phyloP scores from a whole-genome alignment of 1,140 invertebrate genomes.

The Agrilus planipennis region DNA sequence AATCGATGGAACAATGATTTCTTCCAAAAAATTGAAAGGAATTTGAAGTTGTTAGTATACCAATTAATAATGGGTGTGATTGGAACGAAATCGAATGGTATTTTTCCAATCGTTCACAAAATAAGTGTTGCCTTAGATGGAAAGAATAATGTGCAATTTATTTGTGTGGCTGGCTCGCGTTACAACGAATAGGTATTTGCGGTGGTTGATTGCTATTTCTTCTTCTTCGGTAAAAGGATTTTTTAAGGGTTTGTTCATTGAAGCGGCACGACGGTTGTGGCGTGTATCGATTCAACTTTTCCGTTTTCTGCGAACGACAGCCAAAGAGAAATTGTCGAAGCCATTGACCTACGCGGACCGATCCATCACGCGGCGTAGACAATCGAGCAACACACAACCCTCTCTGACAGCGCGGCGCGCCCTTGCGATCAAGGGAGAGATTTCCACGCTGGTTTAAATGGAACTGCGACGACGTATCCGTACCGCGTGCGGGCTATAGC shows the following conservation, averaged over 20 bases:
- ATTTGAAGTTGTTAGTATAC: too few relatives aligned
- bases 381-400: constrained; percentile 5
- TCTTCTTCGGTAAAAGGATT: constrained; percentile 4
- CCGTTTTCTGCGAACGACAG: constrained; percentile 22
- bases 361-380: constrained; percentile 46
- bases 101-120: too few relatives aligned
- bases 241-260: constrained; percentile 4
- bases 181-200: constrained; percentile 7
- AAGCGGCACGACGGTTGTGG: too few relatives aligned
- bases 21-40: too few relatives aligned
- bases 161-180: too few relatives aligned
- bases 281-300: constrained; percentile 12
- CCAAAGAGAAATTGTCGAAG: constrained; percentile 62
- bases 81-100: too few relatives aligned
- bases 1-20: too few relatives aligned
- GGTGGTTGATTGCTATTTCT: constrained; percentile 4
- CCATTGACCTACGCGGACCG: constrained; percentile 56
- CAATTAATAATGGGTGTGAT: too few relatives aligned
- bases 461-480: constrained; percentile 6
- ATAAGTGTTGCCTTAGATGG: too few relatives aligned
- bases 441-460: constrained; percentile 9
- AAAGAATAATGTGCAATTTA: too few relatives aligned
- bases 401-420: constrained; percentile 3
- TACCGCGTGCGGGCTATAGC: too few relatives aligned
- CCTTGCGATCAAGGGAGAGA: constrained; percentile 3